Evolutionary conservation across 2,888 invertebrate genomes (phyloP).

Genomic region (Hydraecia micacea): DNA sequence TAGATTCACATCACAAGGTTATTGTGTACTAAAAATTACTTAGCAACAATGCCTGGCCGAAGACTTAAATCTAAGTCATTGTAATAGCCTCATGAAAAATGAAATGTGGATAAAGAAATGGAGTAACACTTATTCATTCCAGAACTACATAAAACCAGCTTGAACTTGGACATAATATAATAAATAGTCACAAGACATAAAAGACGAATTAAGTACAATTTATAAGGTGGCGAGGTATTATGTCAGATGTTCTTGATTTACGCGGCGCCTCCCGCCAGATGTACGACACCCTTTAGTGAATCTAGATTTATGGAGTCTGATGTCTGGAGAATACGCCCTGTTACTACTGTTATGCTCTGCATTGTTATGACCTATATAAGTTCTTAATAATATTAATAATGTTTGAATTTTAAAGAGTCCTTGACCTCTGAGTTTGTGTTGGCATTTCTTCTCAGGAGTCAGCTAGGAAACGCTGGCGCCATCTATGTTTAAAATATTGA

Average conservation of each 20-base stretch:
- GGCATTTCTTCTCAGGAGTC: background rate
- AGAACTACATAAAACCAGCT: background rate
- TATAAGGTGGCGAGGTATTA: constrained; percentile 24
- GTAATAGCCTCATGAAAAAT: background rate
- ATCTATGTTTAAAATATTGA: background rate
- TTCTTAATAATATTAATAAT: background rate
- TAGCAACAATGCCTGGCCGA: background rate
- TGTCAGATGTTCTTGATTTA: constrained; percentile 33
- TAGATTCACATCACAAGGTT: background rate
- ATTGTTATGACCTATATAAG: background rate
- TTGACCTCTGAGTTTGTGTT: background rate
- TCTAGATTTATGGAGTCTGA: constrained; percentile 30
- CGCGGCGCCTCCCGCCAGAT: background rate
- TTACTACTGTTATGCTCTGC: background rate
- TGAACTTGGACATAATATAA: constrained; percentile 16
- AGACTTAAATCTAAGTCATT: background rate
- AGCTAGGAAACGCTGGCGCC: background rate
- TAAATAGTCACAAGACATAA: background rate
- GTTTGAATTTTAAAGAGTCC: background rate
- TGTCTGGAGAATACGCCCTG: background rate
- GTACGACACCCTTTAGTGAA: background rate
- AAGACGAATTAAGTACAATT: constrained; percentile 28
- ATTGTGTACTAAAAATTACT: background rate
- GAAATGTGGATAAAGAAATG: background rate
- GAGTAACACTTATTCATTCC: background rate